Conservation (phyloP, 2,113 vertebrate genomes). For the Larimichthys crocea region DNA sequence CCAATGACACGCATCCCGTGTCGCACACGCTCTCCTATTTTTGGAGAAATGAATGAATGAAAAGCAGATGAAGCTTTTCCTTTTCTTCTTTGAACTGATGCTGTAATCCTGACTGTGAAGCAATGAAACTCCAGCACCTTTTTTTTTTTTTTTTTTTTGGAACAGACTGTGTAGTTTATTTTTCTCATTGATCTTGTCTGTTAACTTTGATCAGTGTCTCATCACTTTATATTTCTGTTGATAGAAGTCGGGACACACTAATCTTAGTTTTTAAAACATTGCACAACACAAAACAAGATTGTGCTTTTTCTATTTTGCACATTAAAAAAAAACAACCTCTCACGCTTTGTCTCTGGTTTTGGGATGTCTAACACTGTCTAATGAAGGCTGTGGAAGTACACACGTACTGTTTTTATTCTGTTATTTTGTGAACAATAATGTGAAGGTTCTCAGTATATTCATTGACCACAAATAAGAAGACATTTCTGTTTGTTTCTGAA, state of each 20-base stretch:
- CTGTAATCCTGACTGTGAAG: slow-evolving; percentile 57
- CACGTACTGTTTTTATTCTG: slow-evolving; percentile 23
- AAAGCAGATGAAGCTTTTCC: slow-evolving; percentile 4
- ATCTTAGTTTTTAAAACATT: slow-evolving; percentile 18
- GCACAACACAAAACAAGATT: slow-evolving; percentile 6
- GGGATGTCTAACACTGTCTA: slow-evolving; percentile 37
- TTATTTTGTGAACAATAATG: slow-evolving; percentile 18
- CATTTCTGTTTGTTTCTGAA: slow-evolving; percentile 71
- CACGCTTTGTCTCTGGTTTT: slow-evolving; percentile 15
- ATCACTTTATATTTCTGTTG: slow-evolving; percentile 41
- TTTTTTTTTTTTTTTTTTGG: slow-evolving; percentile 8
- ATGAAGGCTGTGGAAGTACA: slow-evolving; percentile 16
- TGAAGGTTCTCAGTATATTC: slow-evolving; percentile 31
- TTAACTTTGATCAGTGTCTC: slow-evolving; percentile 22
- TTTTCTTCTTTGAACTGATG: slow-evolving; percentile 14
- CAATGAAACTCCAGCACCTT: slow-evolving; percentile 31
- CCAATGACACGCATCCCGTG: slow-evolving; percentile 42
- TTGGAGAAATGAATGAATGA: slow-evolving; percentile 57
- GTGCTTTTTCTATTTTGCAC: slow-evolving; percentile 57
- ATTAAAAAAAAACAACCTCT: slow-evolving; percentile 14
- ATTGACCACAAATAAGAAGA: slow-evolving; percentile 34
- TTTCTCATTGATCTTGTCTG: slow-evolving; percentile 27
- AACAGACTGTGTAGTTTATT: slow-evolving; percentile 23
- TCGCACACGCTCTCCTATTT: slow-evolving; percentile 57
- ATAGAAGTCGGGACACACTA: slow-evolving; percentile 9